Percentiles rank a stretch among this genome's conserved stretches.
Conservation (phyloP, 1,140 invertebrate species). For the Leptopilina clavipes region DNA sequence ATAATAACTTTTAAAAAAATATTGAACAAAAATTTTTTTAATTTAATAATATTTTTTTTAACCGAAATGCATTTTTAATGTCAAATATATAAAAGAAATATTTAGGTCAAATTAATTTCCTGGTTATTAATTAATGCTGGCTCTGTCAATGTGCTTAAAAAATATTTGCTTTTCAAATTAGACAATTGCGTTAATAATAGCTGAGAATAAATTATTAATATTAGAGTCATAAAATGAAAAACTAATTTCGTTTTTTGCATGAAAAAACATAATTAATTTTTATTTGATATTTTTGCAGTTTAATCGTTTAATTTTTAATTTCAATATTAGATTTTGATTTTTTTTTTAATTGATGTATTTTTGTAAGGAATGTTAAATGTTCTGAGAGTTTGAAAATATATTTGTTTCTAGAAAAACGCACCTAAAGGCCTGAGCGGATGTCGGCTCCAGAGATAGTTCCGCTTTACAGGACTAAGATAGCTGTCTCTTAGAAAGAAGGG, state of each 20-base stretch:
- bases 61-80: too few relatives aligned
- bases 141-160: neutral
- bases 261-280: neutral
- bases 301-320: neutral
- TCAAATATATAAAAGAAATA: too few relatives aligned
- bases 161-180: neutral
- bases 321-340: neutral
- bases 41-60: too few relatives aligned
- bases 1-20: too few relatives aligned
- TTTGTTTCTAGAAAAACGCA: constrained; percentile 67
- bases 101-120: too few relatives aligned
- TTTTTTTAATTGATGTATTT: neutral
- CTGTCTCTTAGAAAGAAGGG: constrained; percentile 89
- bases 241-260: neutral
- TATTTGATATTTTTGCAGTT: neutral
- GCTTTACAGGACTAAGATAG: constrained; percentile 90
- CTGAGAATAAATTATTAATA: neutral
- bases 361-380: constrained; percentile 1
- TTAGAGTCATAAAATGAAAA: neutral
- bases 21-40: too few relatives aligned
- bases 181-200: neutral
- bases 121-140: neutral
- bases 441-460: constrained; percentile 90
- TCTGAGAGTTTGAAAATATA: neutral
- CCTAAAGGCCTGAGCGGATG: constrained; percentile 91